Conservation (phyloP, 2,797 vertebrate genomes). For the Onychomys torridus region DNA sequence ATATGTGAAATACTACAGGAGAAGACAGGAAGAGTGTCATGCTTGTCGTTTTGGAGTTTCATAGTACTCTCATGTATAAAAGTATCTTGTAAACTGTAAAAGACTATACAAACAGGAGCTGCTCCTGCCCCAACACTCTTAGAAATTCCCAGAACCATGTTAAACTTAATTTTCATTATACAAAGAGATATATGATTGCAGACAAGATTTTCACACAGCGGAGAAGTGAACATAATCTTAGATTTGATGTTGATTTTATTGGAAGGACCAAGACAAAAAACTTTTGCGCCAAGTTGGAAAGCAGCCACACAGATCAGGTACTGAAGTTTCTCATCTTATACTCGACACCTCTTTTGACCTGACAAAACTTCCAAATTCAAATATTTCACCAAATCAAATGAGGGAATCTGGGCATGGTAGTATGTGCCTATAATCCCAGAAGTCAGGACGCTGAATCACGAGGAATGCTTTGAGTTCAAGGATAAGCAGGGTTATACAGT, state of each 20-base stretch:
- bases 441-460: background rate
- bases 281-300: background rate
- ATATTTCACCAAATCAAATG: background rate
- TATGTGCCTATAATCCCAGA: background rate
- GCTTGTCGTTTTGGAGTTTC: slow-evolving; percentile 26
- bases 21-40: background rate
- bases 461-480: background rate
- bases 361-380: background rate
- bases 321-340: background rate
- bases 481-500: background rate
- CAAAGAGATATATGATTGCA: background rate
- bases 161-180: background rate
- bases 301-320: background rate
- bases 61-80: slow-evolving; percentile 18
- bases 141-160: background rate
- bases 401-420: background rate
- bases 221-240: background rate
- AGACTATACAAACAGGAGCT: background rate
- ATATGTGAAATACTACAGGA: background rate
- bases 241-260: background rate
- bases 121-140: background rate
- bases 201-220: background rate
- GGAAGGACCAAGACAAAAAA: background rate
- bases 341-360: background rate
- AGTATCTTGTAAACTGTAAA: slow-evolving; percentile 16